Evolutionary conservation across 2,888 invertebrate genomes (phyloP).

Genomic region (Ormyrus pomaceus): DNA sequence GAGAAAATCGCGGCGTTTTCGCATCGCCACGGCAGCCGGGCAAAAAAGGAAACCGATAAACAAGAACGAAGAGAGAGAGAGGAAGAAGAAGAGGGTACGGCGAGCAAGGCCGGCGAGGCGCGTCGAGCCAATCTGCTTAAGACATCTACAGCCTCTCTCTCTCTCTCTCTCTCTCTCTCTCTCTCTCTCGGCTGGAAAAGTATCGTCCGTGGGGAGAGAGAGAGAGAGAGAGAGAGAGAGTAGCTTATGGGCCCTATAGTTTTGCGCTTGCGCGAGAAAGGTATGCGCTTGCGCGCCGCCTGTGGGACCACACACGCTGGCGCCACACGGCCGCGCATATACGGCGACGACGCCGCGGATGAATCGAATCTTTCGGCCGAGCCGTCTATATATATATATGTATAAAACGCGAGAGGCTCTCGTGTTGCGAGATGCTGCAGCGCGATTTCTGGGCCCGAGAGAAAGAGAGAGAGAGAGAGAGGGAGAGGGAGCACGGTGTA

Average conservation of each 20-base stretch:
- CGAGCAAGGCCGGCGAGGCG: slow-evolving; percentile 20
- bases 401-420: neutral
- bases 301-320: slow-evolving; percentile 54
- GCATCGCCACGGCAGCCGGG: slow-evolving; percentile 12
- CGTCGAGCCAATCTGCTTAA: slow-evolving; percentile 56
- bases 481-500: neutral
- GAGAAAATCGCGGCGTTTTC: slow-evolving; percentile 31
- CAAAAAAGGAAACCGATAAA: neutral
- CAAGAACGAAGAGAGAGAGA: neutral
- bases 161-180: slow-evolving; percentile 6
- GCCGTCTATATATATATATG: neutral
- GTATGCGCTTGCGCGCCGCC: slow-evolving; percentile 48
- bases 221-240: slow-evolving; percentile 23
- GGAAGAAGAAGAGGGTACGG: neutral
- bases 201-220: slow-evolving; percentile 39
- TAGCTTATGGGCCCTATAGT: neutral
- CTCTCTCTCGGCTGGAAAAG: slow-evolving; percentile 38
- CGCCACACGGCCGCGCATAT: slow-evolving; percentile 41
- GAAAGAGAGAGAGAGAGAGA: slow-evolving; percentile 2
- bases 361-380: slow-evolving; percentile 13
- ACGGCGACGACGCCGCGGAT: slow-evolving; percentile 2
- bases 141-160: slow-evolving; percentile 46
- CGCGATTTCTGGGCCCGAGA: slow-evolving; percentile 38
- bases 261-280: slow-evolving; percentile 33
- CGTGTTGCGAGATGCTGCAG: slow-evolving; percentile 41